Evolutionary conservation across 2,797 vertebrate genomes (phyloP).

Genomic region (Melanotaenia parkinsoni): DNA sequence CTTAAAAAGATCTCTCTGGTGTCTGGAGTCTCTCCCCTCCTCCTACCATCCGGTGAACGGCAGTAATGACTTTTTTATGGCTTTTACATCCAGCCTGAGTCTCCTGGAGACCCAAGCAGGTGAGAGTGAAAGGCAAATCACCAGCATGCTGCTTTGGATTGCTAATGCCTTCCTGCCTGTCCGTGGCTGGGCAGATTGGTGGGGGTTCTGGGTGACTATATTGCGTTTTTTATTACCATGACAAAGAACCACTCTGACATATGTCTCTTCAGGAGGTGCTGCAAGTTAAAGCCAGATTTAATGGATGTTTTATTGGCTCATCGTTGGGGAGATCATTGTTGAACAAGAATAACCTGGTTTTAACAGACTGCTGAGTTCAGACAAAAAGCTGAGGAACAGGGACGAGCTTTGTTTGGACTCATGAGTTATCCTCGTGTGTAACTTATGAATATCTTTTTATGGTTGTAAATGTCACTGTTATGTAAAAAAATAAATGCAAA

Average conservation of each 20-base stretch:
- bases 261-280: conserved; percentile 55
- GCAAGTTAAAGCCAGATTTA: conserved; percentile 63
- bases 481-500: not conserved
- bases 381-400: conserved; percentile 22
- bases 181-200: conserved; percentile 46
- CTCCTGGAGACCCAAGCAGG: conserved; percentile 53
- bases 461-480: not conserved
- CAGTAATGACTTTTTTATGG: conserved; percentile 57
- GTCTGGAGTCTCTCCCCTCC: conserved; percentile 10
- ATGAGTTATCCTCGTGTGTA: conserved; percentile 29
- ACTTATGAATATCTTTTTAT: not conserved
- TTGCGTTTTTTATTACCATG: conserved; percentile 63
- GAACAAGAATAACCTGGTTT: conserved; percentile 43
- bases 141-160: conserved; percentile 54
- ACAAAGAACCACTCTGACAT: conserved; percentile 66
- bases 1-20: not conserved
- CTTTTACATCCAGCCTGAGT: conserved; percentile 22
- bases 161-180: conserved; percentile 58
- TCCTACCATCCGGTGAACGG: conserved; percentile 30
- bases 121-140: conserved; percentile 59
- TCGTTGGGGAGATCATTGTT: conserved; percentile 58
- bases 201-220: conserved; percentile 49
- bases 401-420: conserved; percentile 20
- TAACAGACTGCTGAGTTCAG: conserved; percentile 60
- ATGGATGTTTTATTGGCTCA: conserved; percentile 55